A percentile compares a stretch with the other conserved stretches of the same genome.
phyloP scores from a whole-genome alignment of 1,140 invertebrate genomes.

The Danaus plexippus region DNA sequence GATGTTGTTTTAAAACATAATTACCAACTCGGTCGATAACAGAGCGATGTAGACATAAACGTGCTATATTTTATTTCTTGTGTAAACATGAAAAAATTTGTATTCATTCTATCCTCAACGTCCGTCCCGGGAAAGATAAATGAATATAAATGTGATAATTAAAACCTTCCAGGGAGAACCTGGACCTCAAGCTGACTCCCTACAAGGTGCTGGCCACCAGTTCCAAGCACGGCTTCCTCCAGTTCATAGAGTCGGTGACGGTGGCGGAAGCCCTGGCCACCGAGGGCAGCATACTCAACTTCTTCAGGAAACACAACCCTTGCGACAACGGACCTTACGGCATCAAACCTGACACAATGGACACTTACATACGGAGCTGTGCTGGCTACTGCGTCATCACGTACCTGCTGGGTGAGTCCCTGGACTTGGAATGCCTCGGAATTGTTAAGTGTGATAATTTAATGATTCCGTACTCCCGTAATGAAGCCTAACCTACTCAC shows the following conservation, averaged over 20 bases:
- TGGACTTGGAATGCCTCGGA: too few relatives aligned
- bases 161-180: constrained; percentile 29
- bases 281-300: constrained; percentile 92
- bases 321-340: constrained; percentile 91
- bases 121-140: too few relatives aligned
- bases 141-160: not conserved
- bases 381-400: constrained; percentile 99
- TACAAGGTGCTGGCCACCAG: constrained; percentile 87
- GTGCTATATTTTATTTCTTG: too few relatives aligned
- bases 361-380: constrained; percentile 97
- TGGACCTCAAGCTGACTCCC: constrained; percentile 38
- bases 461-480: too few relatives aligned
- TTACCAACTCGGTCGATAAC: too few relatives aligned
- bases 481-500: too few relatives aligned
- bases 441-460: too few relatives aligned
- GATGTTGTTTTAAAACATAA: too few relatives aligned
- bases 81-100: too few relatives aligned
- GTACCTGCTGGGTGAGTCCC: constrained; percentile 82
- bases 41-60: too few relatives aligned
- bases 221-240: constrained; percentile 96
- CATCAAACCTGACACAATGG: constrained; percentile 95
- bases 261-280: constrained; percentile 91
- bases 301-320: constrained; percentile 92
- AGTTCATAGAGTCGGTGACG: constrained; percentile 95
- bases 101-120: too few relatives aligned